Evolutionary conservation across 1,140 invertebrate genomes (phyloP).

Genomic region (Latrodectus geometricus): DNA sequence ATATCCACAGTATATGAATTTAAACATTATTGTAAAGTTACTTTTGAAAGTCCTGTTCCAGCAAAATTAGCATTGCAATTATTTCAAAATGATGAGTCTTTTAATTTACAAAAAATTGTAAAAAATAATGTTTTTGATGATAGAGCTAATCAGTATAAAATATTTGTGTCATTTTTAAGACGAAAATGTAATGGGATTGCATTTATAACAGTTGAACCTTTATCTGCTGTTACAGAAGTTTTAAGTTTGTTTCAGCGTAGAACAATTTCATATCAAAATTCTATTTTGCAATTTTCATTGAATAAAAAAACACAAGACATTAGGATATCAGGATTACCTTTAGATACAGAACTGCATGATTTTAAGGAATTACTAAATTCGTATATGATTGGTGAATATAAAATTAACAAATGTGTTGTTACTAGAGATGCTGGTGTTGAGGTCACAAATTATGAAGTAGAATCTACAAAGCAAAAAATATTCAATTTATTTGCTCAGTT

Average conservation of each 20-base stretch:
- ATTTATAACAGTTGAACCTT: constrained; percentile 20
- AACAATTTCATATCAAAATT: background rate
- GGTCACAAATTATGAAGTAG: background rate
- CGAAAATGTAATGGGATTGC: constrained; percentile 34
- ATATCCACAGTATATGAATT: constrained; percentile 17
- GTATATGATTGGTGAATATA: background rate
- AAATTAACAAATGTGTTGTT: constrained; percentile 31
- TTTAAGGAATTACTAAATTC: constrained; percentile 2
- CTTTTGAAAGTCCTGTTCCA: constrained; percentile 22
- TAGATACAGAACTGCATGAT: constrained; percentile 1
- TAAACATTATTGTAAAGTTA: constrained; percentile 49
- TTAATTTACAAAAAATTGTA: constrained; percentile 28
- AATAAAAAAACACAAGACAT: constrained; percentile 33
- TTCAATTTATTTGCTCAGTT: constrained; percentile 26
- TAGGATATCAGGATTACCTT: constrained; percentile 18
- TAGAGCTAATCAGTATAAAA: constrained; percentile 32
- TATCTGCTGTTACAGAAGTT: background rate
- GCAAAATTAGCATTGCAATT: constrained; percentile 38
- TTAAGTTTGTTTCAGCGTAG: background rate
- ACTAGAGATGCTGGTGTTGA: constrained; percentile 2
- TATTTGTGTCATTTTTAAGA: constrained; percentile 22
- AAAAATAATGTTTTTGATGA: background rate
- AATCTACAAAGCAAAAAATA: constrained; percentile 3
- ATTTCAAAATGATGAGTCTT: constrained; percentile 25
- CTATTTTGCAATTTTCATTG: background rate